Evolutionary conservation across 2,797 vertebrate genomes (phyloP), one percentile per base, ranked within the genome.

Genomic region (Avahi laniger): DNA sequence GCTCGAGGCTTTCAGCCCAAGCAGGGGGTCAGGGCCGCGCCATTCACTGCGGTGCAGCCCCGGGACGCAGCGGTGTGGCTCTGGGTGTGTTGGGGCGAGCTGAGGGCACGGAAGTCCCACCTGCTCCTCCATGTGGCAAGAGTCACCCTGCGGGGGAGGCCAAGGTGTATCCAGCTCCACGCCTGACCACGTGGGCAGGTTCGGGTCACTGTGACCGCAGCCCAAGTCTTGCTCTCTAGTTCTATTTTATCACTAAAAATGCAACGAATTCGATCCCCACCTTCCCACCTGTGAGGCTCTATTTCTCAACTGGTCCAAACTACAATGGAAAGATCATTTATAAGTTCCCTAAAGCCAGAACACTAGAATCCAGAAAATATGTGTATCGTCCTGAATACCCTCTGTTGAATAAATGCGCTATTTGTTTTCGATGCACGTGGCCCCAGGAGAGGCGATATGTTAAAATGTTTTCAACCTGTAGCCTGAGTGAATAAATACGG

Each of bases 21-120:
- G 24, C 63, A 28, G 14, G 14, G 6, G 5, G 7, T 30, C 41
- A 30, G 22, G 33, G 15, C 7, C 14, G 22, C n/a, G 65, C 59
- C 5, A 2, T 9, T 1, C 9, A 1, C 67, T 46, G 14, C 35
- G 61, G 28, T 26, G 5, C 28, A 24, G 57, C 14, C 0, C 8
- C 63, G 9, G 24, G 28, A 82, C 12, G 38, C 11, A 12, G 10
- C 30, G 61, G 6, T 26, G 30, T 33, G 52, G 48, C 1, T 38
- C 12, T 48, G 14, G 54, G 50, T 0, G 0, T 18, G 52, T 2
- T 61, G n/a, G n/a, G 22, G 10, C 4, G 9, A 41, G 28, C 35
- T 17, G 18, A 69, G 76, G 14, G 26, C 1, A 7, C 0, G 3
- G 18, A 20, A 17, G 41, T 24, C 48, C 22, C 15, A 46, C 43